Evolutionary conservation across 2,113 vertebrate genomes (phyloP).

Genomic region (Sylvicapra grimmia): DNA sequence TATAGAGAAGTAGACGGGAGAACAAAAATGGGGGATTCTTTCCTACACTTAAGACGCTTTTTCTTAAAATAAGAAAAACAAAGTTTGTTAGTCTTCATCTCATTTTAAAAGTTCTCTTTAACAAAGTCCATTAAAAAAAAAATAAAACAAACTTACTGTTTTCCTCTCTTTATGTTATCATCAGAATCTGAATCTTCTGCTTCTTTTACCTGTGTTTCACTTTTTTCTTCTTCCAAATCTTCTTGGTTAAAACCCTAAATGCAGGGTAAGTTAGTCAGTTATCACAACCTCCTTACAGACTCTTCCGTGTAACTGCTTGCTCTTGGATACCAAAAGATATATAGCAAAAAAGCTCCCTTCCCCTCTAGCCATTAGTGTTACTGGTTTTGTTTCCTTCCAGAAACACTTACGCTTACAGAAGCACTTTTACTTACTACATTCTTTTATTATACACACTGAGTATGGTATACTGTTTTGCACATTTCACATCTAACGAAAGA

Average conservation of each 20-base stretch:
- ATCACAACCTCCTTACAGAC: neutral
- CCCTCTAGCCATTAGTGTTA: neutral
- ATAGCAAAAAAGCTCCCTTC: neutral
- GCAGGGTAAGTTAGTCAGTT: constrained; percentile 32
- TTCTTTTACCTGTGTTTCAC: constrained; percentile 77
- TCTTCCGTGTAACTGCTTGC: neutral
- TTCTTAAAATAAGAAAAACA: neutral
- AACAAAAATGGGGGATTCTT: neutral
- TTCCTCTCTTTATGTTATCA: constrained; percentile 88
- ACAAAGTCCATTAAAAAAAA: neutral
- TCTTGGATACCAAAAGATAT: neutral
- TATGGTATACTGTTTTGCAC: neutral
- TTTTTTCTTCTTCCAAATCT: constrained; percentile 91
- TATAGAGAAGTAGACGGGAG: fast-evolving
- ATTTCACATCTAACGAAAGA: neutral
- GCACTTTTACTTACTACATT: neutral
- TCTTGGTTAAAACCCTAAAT: constrained; percentile 98
- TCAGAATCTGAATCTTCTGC: constrained; percentile 93
- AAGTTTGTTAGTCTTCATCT: neutral
- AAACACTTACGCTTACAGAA: neutral
- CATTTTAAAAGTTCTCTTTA: neutral
- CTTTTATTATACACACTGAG: neutral
- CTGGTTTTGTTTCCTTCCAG: neutral
- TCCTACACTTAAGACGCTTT: neutral
- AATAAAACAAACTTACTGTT: constrained; percentile 83